A percentile compares a stretch with the other conserved stretches of the same genome.
These are phyloP conservation scores for Mya arenaria DNA, from an alignment of 1,140 invertebrate species.

Conservation along the genomic window DNA sequence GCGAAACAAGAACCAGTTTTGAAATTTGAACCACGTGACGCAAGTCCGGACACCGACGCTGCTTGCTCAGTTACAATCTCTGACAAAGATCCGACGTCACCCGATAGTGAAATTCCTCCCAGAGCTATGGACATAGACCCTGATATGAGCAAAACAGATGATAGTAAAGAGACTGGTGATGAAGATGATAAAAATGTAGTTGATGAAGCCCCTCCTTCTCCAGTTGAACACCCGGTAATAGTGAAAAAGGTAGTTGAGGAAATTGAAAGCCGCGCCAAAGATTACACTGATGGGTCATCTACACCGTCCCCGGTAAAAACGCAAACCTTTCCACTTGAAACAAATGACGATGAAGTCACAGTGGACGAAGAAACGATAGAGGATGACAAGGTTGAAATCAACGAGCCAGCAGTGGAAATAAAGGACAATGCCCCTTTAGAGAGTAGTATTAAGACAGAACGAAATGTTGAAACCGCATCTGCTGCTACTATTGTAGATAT, in stretches of 20 bases:
- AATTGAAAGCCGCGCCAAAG: constrained; percentile 34
- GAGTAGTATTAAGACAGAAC: too few relatives aligned
- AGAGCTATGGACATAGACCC: background rate
- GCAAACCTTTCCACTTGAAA: too few relatives aligned
- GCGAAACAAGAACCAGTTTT: constrained; percentile 20
- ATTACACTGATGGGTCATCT: constrained; percentile 29
- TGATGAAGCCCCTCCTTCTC: constrained; percentile 17
- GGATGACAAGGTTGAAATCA: background rate
- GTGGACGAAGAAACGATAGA: background rate
- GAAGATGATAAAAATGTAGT: constrained; percentile 1
- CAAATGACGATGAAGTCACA: too few relatives aligned
- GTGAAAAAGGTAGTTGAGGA: constrained; percentile 48
- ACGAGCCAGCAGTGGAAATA: background rate
- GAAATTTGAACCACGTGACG: constrained; percentile 15
- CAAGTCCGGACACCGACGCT: constrained; percentile 42
- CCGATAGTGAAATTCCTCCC: constrained; percentile 40
- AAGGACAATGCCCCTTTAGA: too few relatives aligned
- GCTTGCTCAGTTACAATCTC: constrained; percentile 47
- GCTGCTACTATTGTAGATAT: too few relatives aligned
- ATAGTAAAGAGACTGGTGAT: background rate
- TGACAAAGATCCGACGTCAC: constrained; percentile 19
- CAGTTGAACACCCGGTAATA: constrained; percentile 25
- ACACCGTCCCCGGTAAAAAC: background rate
- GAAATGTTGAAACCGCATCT: too few relatives aligned
- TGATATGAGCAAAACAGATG: constrained; percentile 33